Evolutionary conservation across 2,888 invertebrate species (phyloP).

Genomic region (Cephus runcator): DNA sequence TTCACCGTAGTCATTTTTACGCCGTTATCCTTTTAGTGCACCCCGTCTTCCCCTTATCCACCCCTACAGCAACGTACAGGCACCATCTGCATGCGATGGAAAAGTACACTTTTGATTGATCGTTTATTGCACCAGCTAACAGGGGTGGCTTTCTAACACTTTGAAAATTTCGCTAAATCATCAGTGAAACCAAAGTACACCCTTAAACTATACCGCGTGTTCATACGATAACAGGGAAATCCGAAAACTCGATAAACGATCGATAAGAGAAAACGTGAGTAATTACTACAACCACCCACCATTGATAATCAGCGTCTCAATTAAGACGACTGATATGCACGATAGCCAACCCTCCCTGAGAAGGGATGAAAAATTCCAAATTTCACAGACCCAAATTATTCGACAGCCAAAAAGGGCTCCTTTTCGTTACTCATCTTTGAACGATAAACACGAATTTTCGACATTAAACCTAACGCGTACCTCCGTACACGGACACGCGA

Average conservation of each 20-base stretch:
- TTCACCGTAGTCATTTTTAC: neutral
- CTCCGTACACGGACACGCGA: neutral
- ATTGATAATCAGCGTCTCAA: neutral
- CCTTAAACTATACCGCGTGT: neutral
- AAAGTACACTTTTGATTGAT: conserved; percentile 49
- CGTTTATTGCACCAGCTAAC: conserved; percentile 46
- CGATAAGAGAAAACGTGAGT: neutral
- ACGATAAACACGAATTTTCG: neutral
- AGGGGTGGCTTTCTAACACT: neutral
- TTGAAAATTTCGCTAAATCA: neutral
- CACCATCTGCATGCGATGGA: conserved; percentile 27
- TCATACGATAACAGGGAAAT: neutral
- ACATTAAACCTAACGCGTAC: neutral
- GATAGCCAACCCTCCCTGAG: neutral
- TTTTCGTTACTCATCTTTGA: neutral
- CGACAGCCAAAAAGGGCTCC: too few species aligned
- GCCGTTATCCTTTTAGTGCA: neutral
- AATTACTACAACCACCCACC: neutral
- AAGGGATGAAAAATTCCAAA: neutral
- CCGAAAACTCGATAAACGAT: neutral
- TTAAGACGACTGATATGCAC: neutral
- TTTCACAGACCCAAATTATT: too few species aligned
- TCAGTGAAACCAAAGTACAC: neutral
- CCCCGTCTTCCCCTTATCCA: neutral
- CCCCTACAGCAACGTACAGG: neutral